Evolutionary conservation across 2,113 vertebrate genomes (phyloP), one percentile per base, ranked within the genome.

Genomic region (Noctilio leporinus): DNA sequence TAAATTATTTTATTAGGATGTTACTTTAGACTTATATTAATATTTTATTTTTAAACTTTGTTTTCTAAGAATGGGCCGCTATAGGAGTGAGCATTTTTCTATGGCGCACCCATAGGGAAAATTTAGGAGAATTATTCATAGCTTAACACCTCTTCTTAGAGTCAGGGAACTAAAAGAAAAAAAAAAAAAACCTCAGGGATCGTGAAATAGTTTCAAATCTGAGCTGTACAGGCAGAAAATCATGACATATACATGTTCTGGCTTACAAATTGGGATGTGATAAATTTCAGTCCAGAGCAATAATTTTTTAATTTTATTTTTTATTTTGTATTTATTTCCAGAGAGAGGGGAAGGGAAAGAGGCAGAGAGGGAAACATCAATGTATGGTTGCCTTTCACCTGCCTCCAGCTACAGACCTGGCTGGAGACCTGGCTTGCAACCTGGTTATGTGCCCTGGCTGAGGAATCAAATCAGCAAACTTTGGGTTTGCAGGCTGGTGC

Each of bases 1-100:
- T 40, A 12, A 30, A 96, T 97, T n/a, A 94, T 78, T 96, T 95
- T 96, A 33, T 96, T 85, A 90, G 62, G 77, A 70, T 11, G 81
- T 82, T 49, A 35, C 20, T 80, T 55, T 89, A 62, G 7, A 80
- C 26, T 59, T 91, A 80, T 45, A 70, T 24, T 80, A 92, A 90
- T 5, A 67, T 20, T 33, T 59, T 57, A 24, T 26, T 57, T 57
- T 57, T 57, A 57, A 73, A 57, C 15, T 47, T 72, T 78, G 1
- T 35, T 77, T 89, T 76, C 69, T 51, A 95, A 89, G 80, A 88
- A 86, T 65, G 35, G 43, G 43, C 10, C n/a, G 86, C 5, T 75
- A 43, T 57, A 53, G 51, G 17, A 93, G 4, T 70, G 69, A 90
- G 33, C 20, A 53, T 84, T 35, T 76, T 91, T 94, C 28, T 75